Evolutionary conservation across 2,797 vertebrate genomes (phyloP), one percentile per base, ranked within the genome.

Genomic region (Taeniopygia guttata): DNA sequence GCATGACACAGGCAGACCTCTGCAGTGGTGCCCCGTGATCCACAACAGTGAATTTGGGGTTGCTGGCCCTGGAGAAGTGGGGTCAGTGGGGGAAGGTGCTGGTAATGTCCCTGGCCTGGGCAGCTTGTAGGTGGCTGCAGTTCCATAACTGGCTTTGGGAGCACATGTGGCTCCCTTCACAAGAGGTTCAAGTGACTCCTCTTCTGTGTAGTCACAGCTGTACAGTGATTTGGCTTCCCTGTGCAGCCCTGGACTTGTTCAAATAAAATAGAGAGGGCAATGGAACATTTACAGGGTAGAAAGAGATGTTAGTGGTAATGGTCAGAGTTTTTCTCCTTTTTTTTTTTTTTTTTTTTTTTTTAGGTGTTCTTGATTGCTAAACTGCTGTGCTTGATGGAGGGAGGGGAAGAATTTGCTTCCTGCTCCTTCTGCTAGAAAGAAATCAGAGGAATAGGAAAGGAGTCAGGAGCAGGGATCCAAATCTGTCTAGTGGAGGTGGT

Each of bases 121-220:
- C 27, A 34, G 36, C 27, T 59, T 3, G 1, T 16, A 25, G 38
- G 25, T 67, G 48, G 14, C 59, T 60, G 52, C 21, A 30, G 32
- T 8, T 80, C 42, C 25, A 0, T 6, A 36, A 14, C 2, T 12
- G 67, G 17, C 32, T 77, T 40, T 64, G 45, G 23, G 32, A 70
- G 18, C 48, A 32, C 29, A 30, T 0, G 0, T 5, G 16, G 2
- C 4, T 59, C 29, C 8, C 21, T 45, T 48, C 4, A 4, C 8
- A 51, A 45, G 42, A 56, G n/a, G 8, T 19, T 80, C 13, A 64
- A 40, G 26, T 22, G 6, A 26, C 30, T 90, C 10, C 17, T 75
- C 7, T 27, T 42, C 16, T 69, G 7, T 48, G 2, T 13, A 56
- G 52, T 20, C 7, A 7, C 14, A 27, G 21, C 23, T 77, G 13